phyloP scores from a whole-genome alignment of 2,797 vertebrate species.

The Platyrinchus mystaceus region DNA sequence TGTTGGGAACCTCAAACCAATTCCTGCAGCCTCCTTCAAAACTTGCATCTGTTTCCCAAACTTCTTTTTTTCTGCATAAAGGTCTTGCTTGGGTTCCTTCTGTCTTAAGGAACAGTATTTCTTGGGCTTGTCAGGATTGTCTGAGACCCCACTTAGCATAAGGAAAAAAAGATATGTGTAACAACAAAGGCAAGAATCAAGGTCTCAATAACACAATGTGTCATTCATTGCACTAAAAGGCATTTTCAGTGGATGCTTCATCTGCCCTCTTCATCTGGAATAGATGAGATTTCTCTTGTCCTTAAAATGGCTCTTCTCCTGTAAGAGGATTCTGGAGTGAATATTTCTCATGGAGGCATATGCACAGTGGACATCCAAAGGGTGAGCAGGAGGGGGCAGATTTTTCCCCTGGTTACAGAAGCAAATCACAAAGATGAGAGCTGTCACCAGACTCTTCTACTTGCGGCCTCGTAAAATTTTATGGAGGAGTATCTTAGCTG shows the following conservation, averaged over 20 bases:
- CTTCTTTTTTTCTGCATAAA: too few relatives aligned
- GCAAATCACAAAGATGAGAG: neutral
- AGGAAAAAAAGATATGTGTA: neutral
- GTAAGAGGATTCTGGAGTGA: neutral
- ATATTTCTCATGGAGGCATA: neutral
- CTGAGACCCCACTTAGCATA: neutral
- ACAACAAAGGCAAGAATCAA: neutral
- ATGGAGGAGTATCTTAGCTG: neutral
- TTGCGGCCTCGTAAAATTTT: neutral
- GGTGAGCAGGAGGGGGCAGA: neutral
- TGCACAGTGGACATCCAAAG: neutral
- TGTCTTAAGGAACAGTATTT: neutral
- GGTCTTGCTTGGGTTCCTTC: neutral
- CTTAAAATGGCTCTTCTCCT: neutral
- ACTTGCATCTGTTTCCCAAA: neutral
- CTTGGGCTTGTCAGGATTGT: neutral
- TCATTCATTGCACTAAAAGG: neutral
- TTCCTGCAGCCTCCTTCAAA: neutral
- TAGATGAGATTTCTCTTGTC: neutral
- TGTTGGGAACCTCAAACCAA: neutral
- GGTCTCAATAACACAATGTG: neutral
- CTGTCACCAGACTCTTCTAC: neutral
- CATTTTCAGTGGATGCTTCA: neutral
- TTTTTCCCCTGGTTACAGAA: neutral
- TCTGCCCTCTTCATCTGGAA: neutral